Conservation (phyloP, 2,888 invertebrate genomes). For the Ellobium chinense region DNA sequence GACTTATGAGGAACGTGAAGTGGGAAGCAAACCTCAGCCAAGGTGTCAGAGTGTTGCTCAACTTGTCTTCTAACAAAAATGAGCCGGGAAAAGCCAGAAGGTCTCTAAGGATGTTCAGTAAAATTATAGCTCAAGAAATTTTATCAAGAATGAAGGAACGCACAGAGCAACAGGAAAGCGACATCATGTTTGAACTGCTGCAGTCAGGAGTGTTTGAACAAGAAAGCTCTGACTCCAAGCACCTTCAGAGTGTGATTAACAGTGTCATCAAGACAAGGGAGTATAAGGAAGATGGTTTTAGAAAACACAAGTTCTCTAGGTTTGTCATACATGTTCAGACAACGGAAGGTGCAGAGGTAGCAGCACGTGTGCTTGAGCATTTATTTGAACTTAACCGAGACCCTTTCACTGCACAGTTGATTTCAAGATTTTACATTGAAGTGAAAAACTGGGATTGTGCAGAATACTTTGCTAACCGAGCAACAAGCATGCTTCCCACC, state of each 20-base stretch:
- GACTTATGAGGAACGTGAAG: conserved; percentile 33
- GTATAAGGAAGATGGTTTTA: conserved; percentile 40
- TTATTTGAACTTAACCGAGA: conserved; percentile 51
- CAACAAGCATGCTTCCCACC: conserved; percentile 51
- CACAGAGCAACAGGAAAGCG: conserved; percentile 45
- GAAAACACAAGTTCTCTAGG: conserved; percentile 43
- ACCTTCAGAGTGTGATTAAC: conserved; percentile 54
- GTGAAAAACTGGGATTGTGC: conserved; percentile 53
- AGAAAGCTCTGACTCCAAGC: conserved; percentile 52
- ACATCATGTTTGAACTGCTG: conserved; percentile 54
- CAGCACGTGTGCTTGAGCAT: conserved; percentile 41
- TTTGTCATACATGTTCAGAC: conserved; percentile 54
- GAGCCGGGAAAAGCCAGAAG: conserved; percentile 45
- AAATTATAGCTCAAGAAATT: conserved; percentile 36
- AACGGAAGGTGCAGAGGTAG: conserved; percentile 49
- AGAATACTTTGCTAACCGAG: conserved; percentile 49
- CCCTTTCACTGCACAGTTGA: conserved; percentile 55
- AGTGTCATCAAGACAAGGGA: conserved; percentile 57
- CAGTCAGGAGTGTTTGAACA: conserved; percentile 54
- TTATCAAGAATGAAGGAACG: conserved; percentile 41
- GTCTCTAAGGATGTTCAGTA: conserved; percentile 14
- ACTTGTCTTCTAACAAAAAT: conserved; percentile 56
- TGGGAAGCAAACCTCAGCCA: conserved; percentile 58
- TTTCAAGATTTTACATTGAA: conserved; percentile 54
- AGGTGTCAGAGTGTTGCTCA: conserved; percentile 55